Conservation (phyloP, 2,113 vertebrate species). For the Chloropsis cyanopogon region DNA sequence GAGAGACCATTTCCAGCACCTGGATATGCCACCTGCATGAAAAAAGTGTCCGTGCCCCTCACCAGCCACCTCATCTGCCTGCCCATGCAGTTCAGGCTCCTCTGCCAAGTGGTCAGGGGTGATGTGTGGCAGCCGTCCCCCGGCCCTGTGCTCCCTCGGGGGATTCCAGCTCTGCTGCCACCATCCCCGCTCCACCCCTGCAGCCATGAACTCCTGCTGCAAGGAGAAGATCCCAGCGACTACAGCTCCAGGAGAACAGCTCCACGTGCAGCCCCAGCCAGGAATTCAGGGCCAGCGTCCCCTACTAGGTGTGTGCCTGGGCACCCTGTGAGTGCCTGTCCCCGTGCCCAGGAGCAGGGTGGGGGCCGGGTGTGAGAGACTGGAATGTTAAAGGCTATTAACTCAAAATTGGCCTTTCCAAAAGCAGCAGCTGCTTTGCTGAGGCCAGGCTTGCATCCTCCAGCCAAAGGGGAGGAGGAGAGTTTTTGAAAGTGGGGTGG, state of each 20-base stretch:
- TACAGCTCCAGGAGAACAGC: constrained; percentile 45
- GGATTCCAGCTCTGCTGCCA: neutral
- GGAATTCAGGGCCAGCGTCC: constrained; percentile 73
- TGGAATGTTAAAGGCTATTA: neutral
- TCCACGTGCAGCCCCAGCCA: constrained; percentile 67
- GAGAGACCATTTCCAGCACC: constrained; percentile 67
- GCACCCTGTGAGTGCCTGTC: neutral
- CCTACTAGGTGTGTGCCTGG: constrained; percentile 57
- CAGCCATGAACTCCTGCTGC: constrained; percentile 81
- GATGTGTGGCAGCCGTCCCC: neutral
- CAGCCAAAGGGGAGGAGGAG: neutral
- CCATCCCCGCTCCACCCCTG: neutral
- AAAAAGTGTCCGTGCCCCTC: constrained; percentile 57
- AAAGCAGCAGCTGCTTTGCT: neutral
- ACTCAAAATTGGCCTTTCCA: neutral
- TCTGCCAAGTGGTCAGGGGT: constrained; percentile 75
- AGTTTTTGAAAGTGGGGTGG: neutral
- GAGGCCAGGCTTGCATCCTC: neutral
- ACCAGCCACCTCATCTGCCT: constrained; percentile 81
- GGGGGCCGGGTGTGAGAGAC: neutral
- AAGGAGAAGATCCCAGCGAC: constrained; percentile 66
- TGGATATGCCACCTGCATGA: constrained; percentile 56
- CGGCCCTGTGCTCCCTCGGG: neutral
- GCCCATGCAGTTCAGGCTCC: constrained; percentile 80
- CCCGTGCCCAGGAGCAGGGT: fast-evolving